phyloP scores from a whole-genome alignment of 2,888 invertebrate species.

The Caenorhabditis imperialis region DNA sequence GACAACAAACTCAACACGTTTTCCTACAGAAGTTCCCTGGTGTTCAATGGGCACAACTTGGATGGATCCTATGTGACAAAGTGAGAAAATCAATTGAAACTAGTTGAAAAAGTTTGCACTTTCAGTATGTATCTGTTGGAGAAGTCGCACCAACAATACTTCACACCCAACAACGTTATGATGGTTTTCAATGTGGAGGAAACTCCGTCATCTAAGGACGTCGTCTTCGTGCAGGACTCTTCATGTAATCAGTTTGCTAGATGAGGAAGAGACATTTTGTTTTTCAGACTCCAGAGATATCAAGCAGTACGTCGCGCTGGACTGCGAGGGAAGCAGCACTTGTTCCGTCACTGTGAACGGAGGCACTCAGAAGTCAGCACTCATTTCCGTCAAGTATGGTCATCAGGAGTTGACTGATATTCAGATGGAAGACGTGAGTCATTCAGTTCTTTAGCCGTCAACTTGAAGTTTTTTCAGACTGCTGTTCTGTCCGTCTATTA shows the following conservation, averaged over 20 bases:
- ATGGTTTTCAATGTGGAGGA: not conserved
- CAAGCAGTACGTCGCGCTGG: conserved; percentile 11
- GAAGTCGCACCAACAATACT: not conserved
- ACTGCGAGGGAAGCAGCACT: conserved; percentile 1
- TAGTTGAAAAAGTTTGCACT: not conserved
- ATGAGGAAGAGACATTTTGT: too few species aligned
- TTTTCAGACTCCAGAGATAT: conserved; percentile 24
- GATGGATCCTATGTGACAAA: conserved; percentile 12
- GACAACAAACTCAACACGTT: not conserved
- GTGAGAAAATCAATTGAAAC: not conserved
- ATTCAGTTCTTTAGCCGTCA: not conserved
- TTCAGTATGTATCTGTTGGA: not conserved
- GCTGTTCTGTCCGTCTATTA: conserved; percentile 6
- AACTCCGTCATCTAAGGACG: conserved; percentile 10
- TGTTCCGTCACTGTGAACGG: conserved; percentile 5
- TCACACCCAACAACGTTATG: too few species aligned
- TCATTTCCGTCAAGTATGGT: not conserved
- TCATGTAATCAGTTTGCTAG: too few species aligned
- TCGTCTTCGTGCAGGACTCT: conserved; percentile 16
- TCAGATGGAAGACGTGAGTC: conserved; percentile 5
- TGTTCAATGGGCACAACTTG: conserved; percentile 14
- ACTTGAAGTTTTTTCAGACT: not conserved
- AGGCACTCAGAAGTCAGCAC: conserved; percentile 6
- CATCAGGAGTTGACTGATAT: not conserved
- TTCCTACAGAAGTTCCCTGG: conserved; percentile 15